A percentile compares a stretch with the other conserved stretches of the same genome.
phyloP scores from a whole-genome alignment of 2,888 invertebrate genomes.

The Onchidella celtica region DNA sequence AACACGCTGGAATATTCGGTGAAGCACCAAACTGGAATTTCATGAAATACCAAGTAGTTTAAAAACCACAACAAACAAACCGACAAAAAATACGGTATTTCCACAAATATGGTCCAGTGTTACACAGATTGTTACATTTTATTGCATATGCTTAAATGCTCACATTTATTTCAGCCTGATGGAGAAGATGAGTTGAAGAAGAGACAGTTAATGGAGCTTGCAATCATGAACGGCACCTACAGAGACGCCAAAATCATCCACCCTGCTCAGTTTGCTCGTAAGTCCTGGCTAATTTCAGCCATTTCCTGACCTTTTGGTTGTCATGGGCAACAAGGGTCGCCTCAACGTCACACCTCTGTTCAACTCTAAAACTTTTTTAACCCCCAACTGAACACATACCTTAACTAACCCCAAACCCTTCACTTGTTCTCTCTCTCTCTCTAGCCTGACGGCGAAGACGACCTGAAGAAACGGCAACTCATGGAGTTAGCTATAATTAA shows the following conservation, averaged over 20 bases:
- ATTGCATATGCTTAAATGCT: background rate
- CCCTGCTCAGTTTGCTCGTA: slow-evolving; percentile 64
- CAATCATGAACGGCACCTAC: slow-evolving; percentile 99
- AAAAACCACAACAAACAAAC: too few relatives aligned
- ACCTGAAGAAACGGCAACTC: slow-evolving; percentile 99
- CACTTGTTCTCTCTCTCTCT: slow-evolving; percentile 21
- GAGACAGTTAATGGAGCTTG: slow-evolving; percentile 99
- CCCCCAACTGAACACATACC: background rate
- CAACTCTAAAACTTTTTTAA: too few relatives aligned
- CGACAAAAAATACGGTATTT: too few relatives aligned
- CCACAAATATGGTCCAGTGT: too few relatives aligned
- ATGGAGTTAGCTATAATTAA: slow-evolving; percentile 99
- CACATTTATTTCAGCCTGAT: slow-evolving; percentile 89
- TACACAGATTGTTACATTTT: too few relatives aligned
- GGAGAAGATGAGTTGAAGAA: slow-evolving; percentile 99
- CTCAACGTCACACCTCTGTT: too few relatives aligned
- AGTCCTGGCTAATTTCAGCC: slow-evolving; percentile 53
- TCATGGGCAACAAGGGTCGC: background rate
- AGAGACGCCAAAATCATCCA: slow-evolving; percentile 84
- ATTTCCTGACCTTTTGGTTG: background rate
- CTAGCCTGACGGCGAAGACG: slow-evolving; percentile 99
- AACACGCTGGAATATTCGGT: too few relatives aligned
- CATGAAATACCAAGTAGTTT: too few relatives aligned
- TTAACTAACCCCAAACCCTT: slow-evolving; percentile 1
- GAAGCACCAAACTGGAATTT: too few relatives aligned